Conservation (phyloP, 2,888 invertebrate genomes). For the Drosophila barbarae region DNA sequence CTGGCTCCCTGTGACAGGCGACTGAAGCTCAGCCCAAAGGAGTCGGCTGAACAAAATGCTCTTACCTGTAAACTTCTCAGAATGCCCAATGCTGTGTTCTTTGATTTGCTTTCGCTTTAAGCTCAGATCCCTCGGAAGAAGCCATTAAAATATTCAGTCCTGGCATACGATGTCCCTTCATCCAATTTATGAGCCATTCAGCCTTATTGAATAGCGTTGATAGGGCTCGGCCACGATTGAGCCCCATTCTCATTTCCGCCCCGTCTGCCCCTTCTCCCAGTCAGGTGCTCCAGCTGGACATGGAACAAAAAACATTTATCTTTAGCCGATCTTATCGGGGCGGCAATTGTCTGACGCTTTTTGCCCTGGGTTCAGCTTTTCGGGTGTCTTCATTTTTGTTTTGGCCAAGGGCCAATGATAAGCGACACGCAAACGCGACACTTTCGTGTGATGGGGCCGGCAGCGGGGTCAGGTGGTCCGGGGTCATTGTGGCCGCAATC, state of each 20-base stretch:
- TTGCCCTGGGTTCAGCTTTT: slow-evolving; percentile 19
- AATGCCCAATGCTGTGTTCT: not conserved
- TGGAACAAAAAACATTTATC: slow-evolving; percentile 52
- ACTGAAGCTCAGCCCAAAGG: not conserved
- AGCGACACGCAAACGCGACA: slow-evolving; percentile 65
- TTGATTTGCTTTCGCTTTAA: not conserved
- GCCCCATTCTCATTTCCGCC: slow-evolving; percentile 14
- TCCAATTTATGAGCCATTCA: slow-evolving; percentile 40
- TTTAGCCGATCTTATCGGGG: slow-evolving; percentile 61
- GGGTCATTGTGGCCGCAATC: slow-evolving; percentile 50
- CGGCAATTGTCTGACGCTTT: slow-evolving; percentile 71
- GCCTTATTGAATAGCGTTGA: slow-evolving; percentile 59
- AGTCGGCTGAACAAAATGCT: not conserved
- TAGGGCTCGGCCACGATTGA: slow-evolving; percentile 55
- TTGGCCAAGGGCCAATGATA: slow-evolving; percentile 50
- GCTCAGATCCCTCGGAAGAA: not conserved
- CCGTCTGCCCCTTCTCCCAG: slow-evolving; percentile 24
- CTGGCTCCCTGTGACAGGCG: slow-evolving; percentile 12
- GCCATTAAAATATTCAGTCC: slow-evolving; percentile 2
- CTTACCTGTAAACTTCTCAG: not conserved
- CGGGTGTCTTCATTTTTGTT: slow-evolving; percentile 65
- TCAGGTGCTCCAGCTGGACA: slow-evolving; percentile 32
- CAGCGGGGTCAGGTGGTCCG: slow-evolving; percentile 2
- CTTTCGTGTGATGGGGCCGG: slow-evolving; percentile 20
- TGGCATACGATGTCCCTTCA: not conserved